Conservation (phyloP, 1,140 invertebrate species). For the Orchestia grillus region DNA sequence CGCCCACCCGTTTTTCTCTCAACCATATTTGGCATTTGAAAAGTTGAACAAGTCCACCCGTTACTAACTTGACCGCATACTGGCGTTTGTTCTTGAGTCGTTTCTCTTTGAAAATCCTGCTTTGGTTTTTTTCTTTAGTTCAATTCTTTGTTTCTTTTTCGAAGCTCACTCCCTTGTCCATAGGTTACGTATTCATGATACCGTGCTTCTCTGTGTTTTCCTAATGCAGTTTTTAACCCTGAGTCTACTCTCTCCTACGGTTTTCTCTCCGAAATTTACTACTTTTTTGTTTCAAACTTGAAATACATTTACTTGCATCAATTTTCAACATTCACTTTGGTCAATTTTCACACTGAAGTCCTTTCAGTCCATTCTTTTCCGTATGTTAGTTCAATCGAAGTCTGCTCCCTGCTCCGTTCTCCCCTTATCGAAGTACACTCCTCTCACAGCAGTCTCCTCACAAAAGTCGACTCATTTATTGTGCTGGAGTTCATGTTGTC, state of each 20-base stretch:
- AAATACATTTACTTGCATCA: not conserved
- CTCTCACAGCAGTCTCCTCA: not conserved
- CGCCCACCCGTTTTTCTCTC: not conserved
- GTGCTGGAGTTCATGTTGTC: not conserved
- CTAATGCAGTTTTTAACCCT: not conserved
- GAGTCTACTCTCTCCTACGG: not conserved
- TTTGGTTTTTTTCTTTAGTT: too few relatives aligned
- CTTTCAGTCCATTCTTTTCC: not conserved
- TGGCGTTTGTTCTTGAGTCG: not conserved
- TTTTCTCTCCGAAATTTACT: not conserved
- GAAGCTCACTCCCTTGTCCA: not conserved
- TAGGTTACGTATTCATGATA: too few relatives aligned
- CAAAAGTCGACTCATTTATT: not conserved
- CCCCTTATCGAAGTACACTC: not conserved
- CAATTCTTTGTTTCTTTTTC: too few relatives aligned
- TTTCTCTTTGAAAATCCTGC: not conserved
- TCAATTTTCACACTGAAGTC: not conserved
- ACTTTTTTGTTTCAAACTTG: not conserved
- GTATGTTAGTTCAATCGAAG: not conserved
- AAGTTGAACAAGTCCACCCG: not conserved
- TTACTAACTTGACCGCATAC: not conserved
- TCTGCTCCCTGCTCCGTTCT: not conserved
- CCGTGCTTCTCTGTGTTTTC: not conserved
- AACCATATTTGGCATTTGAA: not conserved
- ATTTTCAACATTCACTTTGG: not conserved